Evolutionary conservation across 2,888 invertebrate species (phyloP), one percentile per base, ranked within the genome.

Genomic region (Drosophila dives): DNA sequence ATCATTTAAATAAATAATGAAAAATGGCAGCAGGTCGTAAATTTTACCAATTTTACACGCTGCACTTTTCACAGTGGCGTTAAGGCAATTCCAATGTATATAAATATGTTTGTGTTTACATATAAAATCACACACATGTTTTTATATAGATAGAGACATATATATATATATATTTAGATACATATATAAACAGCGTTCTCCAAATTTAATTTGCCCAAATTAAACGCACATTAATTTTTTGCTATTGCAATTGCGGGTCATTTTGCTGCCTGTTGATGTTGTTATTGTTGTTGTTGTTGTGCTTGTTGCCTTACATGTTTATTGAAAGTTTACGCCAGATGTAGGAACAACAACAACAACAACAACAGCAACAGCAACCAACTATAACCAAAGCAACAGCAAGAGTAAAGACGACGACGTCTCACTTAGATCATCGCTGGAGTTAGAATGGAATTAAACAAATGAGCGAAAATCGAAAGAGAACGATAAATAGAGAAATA

Each of bases 341-440:
- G 81, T 85, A 74, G 80, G 68, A 70, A 51, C 66, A 76, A 59
- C 62, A 65, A 69, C 45, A 64, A 17, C 4, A 34, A 59, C 62
- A 65, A 69, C 45, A 64, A 17, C 4, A 34, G 34, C 29, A 48
- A 54, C n/a, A 45, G 23, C 10, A 49, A 26, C 1, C 20, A 69
- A 36, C 40, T 59, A 36, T 40, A 58, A 23, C 51, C 36, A 53
- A 32, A 76, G 29, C 50, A 75, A 36, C 49, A 54, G 36, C 48
- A 42, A 69, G 26, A 61, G 23, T 40, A 51, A 64, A 62, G 59
- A 72, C 53, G 67, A 67, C 71, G 79, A 77, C 88, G 83, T 81
- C 85, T 80, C 90, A 90, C 86, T 91, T 91, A 91, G 91, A 91
- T 91, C 91, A 91, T 91, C 91, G 91, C 89, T 83, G 84, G 83